Conservation (phyloP, 2,797 vertebrate genomes). For the Bufotes viridis region DNA sequence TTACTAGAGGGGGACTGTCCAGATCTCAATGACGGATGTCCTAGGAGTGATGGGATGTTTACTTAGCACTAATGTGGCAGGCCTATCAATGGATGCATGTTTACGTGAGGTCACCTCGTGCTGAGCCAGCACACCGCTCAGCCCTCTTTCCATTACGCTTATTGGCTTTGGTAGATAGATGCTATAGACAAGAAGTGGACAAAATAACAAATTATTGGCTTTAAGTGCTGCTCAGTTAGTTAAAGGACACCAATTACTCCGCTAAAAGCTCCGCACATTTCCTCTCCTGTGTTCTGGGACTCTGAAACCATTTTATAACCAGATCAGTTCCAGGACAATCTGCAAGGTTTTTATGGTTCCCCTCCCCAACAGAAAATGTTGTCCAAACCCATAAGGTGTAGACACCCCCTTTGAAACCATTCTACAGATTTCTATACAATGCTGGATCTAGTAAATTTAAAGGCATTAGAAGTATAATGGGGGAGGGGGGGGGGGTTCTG, state of each 20-base stretch:
- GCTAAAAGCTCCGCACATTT: conserved; percentile 26
- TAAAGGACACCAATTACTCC: conserved; percentile 29
- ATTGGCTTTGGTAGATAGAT: conserved; percentile 28
- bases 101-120: conserved; percentile 18
- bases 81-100: background rate
- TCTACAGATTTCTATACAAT: background rate
- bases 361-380: background rate
- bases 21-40: background rate
- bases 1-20: background rate
- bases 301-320: background rate
- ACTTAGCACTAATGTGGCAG: conserved; percentile 1
- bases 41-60: background rate
- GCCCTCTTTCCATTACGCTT: conserved; percentile 31
- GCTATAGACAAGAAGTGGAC: background rate
- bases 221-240: conserved; percentile 20
- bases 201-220: conserved; percentile 37
- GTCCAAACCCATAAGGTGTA: background rate
- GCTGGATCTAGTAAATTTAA: background rate
- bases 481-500: too few relatives aligned
- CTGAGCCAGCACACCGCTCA: background rate
- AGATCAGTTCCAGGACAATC: background rate
- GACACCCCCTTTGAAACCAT: background rate
- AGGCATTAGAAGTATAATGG: too few relatives aligned
- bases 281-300: background rate
- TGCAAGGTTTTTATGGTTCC: background rate